These are phyloP conservation scores for Myotis daubentonii DNA, from an alignment of 2,797 vertebrate genomes.

Conservation along the genomic window DNA sequence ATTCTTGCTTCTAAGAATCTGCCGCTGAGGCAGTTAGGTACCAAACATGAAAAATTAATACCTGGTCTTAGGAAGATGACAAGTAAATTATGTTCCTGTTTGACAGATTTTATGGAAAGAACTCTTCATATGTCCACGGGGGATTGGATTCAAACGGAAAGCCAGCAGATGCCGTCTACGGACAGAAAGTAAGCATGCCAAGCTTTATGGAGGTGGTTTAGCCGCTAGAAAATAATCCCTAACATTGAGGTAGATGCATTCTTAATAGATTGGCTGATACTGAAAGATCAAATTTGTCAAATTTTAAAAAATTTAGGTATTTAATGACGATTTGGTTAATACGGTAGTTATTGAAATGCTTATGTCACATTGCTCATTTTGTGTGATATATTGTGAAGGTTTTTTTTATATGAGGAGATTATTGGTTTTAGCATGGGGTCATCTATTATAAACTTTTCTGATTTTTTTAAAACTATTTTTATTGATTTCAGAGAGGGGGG, in stretches of 20 bases:
- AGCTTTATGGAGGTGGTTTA: not conserved
- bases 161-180: constrained; percentile 95
- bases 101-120: constrained; percentile 98
- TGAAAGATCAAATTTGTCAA: not conserved
- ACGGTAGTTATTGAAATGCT: not conserved
- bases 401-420: not conserved
- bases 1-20: not conserved
- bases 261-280: not conserved
- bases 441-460: not conserved
- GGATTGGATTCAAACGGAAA: constrained; percentile 97
- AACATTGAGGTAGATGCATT: not conserved
- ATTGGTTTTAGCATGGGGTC: not conserved
- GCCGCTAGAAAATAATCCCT: not conserved
- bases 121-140: constrained; percentile 98
- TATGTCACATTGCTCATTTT: not conserved
- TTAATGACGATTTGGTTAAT: not conserved
- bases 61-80: not conserved
- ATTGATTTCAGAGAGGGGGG: too few species aligned
- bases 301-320: not conserved
- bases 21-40: not conserved
- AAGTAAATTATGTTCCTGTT: constrained; percentile 56
- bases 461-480: too few species aligned
- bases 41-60: not conserved
- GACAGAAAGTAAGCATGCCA: constrained; percentile 92
- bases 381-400: not conserved